These are phyloP conservation scores for Aphelocoma californica DNA, from an alignment of 2,797 vertebrate species.

Conservation along the genomic window DNA sequence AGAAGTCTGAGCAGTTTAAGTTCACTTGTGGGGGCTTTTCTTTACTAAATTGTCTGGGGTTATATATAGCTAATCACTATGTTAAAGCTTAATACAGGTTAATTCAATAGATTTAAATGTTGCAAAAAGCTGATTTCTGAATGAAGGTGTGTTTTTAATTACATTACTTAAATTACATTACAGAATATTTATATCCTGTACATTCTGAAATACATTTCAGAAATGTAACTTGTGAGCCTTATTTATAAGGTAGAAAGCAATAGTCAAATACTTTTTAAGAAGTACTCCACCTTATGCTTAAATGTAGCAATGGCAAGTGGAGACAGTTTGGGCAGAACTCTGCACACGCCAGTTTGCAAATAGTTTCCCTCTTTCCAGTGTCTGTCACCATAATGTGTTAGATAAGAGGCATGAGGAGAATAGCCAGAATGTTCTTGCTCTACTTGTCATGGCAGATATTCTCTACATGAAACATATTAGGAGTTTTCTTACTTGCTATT, in stretches of 20 bases:
- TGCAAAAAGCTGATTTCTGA: not conserved
- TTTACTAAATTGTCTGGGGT: not conserved
- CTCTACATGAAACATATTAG: not conserved
- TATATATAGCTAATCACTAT: not conserved
- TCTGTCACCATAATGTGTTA: not conserved
- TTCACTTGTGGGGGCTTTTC: not conserved
- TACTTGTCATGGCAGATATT: not conserved
- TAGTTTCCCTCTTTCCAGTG: not conserved
- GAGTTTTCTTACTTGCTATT: accelerated
- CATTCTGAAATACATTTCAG: not conserved
- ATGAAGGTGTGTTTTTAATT: not conserved
- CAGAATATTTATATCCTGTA: not conserved
- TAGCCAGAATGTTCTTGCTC: not conserved
- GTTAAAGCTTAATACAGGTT: not conserved
- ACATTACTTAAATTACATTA: not conserved
- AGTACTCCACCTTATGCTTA: not conserved
- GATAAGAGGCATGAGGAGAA: not conserved
- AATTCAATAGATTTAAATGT: not conserved
- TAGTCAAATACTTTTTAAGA: not conserved
- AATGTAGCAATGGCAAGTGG: not conserved
- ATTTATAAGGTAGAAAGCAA: not conserved
- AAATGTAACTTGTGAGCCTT: not conserved
- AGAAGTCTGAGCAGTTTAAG: not conserved
- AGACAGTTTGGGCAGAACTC: not conserved
- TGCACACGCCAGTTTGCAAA: accelerated